These are phyloP conservation scores for Chymomyza procnemis DNA, from an alignment of 2,888 invertebrate genomes.

Conservation along the genomic window DNA sequence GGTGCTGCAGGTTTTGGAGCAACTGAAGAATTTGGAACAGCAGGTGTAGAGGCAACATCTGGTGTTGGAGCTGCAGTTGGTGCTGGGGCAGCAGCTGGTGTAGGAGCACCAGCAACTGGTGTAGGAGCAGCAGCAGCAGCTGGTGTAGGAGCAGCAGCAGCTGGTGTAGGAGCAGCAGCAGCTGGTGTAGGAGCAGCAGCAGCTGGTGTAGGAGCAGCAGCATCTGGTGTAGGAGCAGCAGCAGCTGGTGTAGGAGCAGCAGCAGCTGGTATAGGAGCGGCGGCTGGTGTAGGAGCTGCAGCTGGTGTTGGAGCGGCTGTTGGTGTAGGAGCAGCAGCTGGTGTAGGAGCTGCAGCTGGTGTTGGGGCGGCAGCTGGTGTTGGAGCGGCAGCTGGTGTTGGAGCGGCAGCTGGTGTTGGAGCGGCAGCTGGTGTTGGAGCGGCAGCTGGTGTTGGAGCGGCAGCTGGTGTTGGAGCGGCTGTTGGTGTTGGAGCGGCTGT, in stretches of 20 bases:
- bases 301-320: neutral
- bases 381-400: constrained; percentile 1
- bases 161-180: neutral
- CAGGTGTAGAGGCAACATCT: constrained; percentile 2
- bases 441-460: constrained; percentile 11
- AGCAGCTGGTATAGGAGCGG: constrained; percentile 5
- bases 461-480: constrained; percentile 4
- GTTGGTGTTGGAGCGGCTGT: constrained; percentile 3
- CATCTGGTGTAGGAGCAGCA: too few relatives aligned
- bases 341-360: constrained; percentile 9
- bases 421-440: constrained; percentile 5
- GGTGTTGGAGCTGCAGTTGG: neutral
- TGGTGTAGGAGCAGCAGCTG: constrained; percentile 3
- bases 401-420: neutral
- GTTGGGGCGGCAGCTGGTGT: constrained; percentile 3
- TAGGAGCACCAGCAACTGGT: constrained; percentile 5
- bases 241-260: neutral
- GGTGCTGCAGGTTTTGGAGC: neutral
- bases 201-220: constrained; percentile 18
- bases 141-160: constrained; percentile 1
- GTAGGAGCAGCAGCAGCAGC: constrained; percentile 13
- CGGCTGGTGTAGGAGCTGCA: neutral
- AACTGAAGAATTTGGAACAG: neutral
- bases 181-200: constrained; percentile 5
- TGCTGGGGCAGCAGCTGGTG: constrained; percentile 2